phyloP scores from a whole-genome alignment of 2,797 vertebrate species.

The Thripadectes ignobilis region DNA sequence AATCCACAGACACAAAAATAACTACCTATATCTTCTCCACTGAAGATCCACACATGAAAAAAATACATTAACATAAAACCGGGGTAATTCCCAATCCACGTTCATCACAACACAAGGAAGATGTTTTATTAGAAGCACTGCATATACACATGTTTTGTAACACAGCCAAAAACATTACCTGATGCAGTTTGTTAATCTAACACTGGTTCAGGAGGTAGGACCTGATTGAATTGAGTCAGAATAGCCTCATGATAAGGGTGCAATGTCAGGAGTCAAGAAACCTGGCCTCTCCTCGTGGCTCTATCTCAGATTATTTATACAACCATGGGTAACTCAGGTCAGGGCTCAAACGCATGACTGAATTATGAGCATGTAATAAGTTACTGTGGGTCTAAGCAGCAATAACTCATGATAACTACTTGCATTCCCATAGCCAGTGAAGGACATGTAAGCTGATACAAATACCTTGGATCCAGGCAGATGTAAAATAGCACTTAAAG shows the following conservation, averaged over 20 bases:
- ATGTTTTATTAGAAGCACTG: background rate
- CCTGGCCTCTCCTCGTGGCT: background rate
- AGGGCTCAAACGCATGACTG: background rate
- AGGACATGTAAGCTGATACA: background rate
- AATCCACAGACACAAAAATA: slow-evolving; percentile 22
- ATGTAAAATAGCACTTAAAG: background rate
- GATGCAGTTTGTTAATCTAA: background rate
- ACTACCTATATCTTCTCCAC: background rate
- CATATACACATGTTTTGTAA: background rate
- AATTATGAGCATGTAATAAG: background rate
- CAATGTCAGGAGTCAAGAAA: background rate
- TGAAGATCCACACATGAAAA: background rate
- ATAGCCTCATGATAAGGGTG: background rate
- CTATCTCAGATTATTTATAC: background rate
- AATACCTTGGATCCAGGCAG: background rate
- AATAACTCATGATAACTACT: background rate
- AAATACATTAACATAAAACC: background rate
- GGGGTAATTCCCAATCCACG: background rate
- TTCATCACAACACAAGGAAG: background rate
- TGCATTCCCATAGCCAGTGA: background rate
- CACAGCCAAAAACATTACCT: background rate
- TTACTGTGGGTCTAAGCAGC: background rate
- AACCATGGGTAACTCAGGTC: background rate
- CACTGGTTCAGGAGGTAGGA: background rate
- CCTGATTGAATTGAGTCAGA: background rate